Percentiles rank a stretch among this genome's conserved stretches.
phyloP scores from a whole-genome alignment of 1,140 invertebrate species.

The Gryllus bimaculatus region DNA sequence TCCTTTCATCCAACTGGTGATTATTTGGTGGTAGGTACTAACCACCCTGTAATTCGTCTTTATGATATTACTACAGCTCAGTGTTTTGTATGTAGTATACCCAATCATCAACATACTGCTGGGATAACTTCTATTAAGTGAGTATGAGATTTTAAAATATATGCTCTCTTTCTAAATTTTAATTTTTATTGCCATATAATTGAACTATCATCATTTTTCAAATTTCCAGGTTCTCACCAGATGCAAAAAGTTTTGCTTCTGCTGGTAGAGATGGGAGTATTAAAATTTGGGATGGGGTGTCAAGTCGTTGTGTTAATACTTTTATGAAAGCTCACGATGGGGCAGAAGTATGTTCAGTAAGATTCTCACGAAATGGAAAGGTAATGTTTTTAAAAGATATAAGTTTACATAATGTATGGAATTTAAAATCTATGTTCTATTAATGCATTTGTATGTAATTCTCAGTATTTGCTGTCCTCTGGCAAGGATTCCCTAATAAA shows the following conservation, averaged over 20 bases:
- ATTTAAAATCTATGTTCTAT: neutral
- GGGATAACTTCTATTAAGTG: slow-evolving; percentile 78
- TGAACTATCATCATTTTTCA: too few species aligned
- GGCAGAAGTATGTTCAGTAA: slow-evolving; percentile 85
- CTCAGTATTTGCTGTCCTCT: slow-evolving; percentile 86
- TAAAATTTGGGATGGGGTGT: slow-evolving; percentile 94
- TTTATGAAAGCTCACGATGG: slow-evolving; percentile 91
- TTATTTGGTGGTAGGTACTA: slow-evolving; percentile 84
- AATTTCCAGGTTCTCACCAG: slow-evolving; percentile 51
- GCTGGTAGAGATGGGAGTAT: slow-evolving; percentile 88
- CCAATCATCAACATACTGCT: slow-evolving; percentile 82
- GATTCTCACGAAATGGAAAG: slow-evolving; percentile 94
- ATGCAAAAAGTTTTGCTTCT: slow-evolving; percentile 82
- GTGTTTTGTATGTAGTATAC: slow-evolving; percentile 87
- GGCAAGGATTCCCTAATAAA: slow-evolving; percentile 96
- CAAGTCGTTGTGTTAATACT: slow-evolving; percentile 88
- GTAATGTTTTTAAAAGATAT: slow-evolving; percentile 39
- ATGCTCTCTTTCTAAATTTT: neutral
- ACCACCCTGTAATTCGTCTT: slow-evolving; percentile 81
- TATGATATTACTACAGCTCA: slow-evolving; percentile 94
- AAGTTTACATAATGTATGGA: neutral
- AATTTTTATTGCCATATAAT: neutral
- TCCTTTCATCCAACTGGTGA: slow-evolving; percentile 94
- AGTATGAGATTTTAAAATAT: slow-evolving; percentile 25
- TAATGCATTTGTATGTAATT: slow-evolving; percentile 24